A percentile compares a stretch with the other conserved stretches of the same genome.
Evolutionary conservation across 2,888 invertebrate genomes (phyloP).

Genomic region (Cabera pusaria): DNA sequence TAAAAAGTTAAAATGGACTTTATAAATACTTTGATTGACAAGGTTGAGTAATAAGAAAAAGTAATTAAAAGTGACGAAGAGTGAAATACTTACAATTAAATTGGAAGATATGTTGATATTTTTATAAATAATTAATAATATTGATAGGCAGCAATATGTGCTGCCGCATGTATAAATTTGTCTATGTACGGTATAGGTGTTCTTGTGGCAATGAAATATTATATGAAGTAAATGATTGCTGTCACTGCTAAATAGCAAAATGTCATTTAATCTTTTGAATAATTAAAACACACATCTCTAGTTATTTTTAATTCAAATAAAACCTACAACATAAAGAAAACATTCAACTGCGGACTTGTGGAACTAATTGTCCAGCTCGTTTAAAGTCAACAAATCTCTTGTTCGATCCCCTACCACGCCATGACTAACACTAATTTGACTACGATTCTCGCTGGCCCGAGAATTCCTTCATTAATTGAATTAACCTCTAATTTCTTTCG

Average conservation of each 20-base stretch:
- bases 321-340: not conserved
- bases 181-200: no score
- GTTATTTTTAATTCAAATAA: no score
- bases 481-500: slow-evolving; percentile 70
- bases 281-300: no score
- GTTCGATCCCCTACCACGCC: slow-evolving; percentile 25
- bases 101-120: no score
- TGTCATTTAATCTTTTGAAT: no score
- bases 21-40: slow-evolving; percentile 17
- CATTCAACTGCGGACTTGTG: not conserved
- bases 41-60: slow-evolving; percentile 15
- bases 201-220: no score
- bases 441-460: slow-evolving; percentile 35
- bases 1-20: slow-evolving; percentile 16
- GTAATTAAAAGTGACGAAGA: slow-evolving; percentile 5
- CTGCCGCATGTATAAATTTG: no score
- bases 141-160: no score
- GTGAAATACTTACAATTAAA: no score
- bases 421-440: slow-evolving; percentile 38
- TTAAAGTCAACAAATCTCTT: slow-evolving; percentile 13
- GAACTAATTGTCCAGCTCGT: slow-evolving; percentile 7
- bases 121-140: no score
- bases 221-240: no score
- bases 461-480: slow-evolving; percentile 62
- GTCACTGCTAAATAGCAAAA: no score